Base-by-base conservation (phyloP, 1,140 invertebrate genomes). In the Megathymus violae region DNA sequence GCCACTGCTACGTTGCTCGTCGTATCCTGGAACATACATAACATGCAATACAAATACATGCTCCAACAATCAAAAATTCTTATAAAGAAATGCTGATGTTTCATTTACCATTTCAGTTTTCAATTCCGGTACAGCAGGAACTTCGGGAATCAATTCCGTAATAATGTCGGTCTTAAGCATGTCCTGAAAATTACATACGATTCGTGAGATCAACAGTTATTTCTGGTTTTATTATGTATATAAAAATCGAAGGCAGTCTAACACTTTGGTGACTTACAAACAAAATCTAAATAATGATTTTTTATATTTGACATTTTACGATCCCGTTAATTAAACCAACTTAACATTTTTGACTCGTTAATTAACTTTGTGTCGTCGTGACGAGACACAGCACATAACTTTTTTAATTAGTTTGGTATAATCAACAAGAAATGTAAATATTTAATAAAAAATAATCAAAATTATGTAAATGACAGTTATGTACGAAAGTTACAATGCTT, bases 61-160 rank as follows among this genome's bases (percentile, higher is more conserved):
- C 19, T 10, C 4, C 15, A n/a, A 15, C n/a, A 48, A 14, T 27
- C 19, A 22, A 9, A 25, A 14, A 22, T 48, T 27, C 11, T 47
- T 38, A 11, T 38, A 13, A 13, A 4, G 10, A 38, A 11, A 13
- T 38, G 25, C n/a, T 22, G 9, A 27, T 36, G 43, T 56, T 15
- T 46, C 36, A 72, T 50, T 71, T 78, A 90, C 87, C 78, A 75
- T 71, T 76, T 88, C 84, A 44, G 81, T 82, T 63, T 87, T 85
- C 25, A 88, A 46, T 62, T 88, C 87, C 60, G 87, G 85, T 47
- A 89, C 72, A 50, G 75, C 75, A 10, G 87, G 82, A 38, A 88
- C 71, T 54, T 89, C 87, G 14, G 87, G 82, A 63, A 89, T 90
- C 63, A 90, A 71, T 50, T 90, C 88, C 7, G 80, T 77, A 27